phyloP scores from a whole-genome alignment of 2,113 vertebrate species.

The Mormyrus iriodes region DNA sequence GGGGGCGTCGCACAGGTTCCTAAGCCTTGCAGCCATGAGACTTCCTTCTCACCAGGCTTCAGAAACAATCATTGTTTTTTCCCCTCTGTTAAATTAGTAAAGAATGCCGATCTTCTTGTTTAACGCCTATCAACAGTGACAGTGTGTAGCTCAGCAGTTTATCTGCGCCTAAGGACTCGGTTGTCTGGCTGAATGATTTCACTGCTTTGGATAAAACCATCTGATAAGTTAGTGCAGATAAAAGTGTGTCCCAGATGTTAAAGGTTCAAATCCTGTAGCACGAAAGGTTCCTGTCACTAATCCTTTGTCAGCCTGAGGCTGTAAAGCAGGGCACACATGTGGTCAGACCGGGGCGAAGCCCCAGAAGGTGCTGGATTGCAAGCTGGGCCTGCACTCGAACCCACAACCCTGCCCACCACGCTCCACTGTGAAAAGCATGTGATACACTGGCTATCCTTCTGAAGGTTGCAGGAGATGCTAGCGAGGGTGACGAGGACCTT shows the following conservation, averaged over 20 bases:
- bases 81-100: not conserved
- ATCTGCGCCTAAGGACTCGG: not conserved
- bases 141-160: not conserved
- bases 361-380: not conserved
- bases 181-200: not conserved
- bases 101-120: not conserved
- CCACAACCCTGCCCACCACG: not conserved
- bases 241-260: not conserved
- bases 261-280: not conserved
- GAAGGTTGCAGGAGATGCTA: not conserved
- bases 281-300: not conserved
- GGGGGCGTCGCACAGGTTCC: not conserved
- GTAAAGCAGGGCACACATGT: not conserved
- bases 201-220: not conserved
- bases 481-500: no score
- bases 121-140: not conserved
- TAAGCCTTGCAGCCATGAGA: not conserved
- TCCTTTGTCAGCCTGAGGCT: not conserved
- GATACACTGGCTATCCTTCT: not conserved
- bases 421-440: not conserved
- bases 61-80: not conserved
- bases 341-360: no score
- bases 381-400: not conserved
- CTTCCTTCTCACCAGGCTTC: not conserved
- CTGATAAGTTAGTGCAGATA: not conserved